Conservation (phyloP, 2,113 vertebrate species). For the Pituophis catenifer region DNA sequence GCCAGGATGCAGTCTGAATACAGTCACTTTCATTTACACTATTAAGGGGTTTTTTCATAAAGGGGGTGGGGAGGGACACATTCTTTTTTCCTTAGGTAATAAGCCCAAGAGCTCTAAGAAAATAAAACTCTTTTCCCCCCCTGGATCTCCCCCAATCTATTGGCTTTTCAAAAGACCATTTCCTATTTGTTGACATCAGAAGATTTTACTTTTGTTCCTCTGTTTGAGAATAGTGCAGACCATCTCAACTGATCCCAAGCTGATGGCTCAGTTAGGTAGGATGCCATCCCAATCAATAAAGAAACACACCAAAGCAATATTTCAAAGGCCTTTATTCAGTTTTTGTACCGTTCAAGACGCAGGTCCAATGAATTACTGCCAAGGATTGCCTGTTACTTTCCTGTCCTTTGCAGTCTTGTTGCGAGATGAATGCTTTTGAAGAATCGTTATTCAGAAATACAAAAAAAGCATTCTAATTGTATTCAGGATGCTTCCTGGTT, state of each 20-base stretch:
- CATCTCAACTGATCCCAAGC: background rate
- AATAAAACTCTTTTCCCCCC: conserved; percentile 33
- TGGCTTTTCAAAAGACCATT: background rate
- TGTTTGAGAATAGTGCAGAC: background rate
- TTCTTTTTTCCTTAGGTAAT: conserved; percentile 27
- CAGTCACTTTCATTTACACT: conserved; percentile 25
- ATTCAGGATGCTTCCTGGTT: background rate
- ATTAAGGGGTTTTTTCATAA: background rate
- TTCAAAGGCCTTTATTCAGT: background rate
- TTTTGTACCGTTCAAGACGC: background rate
- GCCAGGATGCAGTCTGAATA: conserved; percentile 26
- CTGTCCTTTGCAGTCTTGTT: background rate
- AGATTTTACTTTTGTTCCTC: background rate
- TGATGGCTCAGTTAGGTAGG: background rate
- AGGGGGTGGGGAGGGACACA: background rate
- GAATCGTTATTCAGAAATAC: background rate
- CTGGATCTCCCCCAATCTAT: background rate
- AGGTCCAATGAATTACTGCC: background rate
- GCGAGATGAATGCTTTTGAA: background rate
- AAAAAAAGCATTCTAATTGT: background rate
- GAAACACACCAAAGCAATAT: background rate
- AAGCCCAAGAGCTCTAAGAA: conserved; percentile 23
- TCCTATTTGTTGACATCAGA: background rate
- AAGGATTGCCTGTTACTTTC: background rate
- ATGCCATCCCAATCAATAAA: background rate